These are phyloP conservation scores for Coenonympha arcania DNA, from an alignment of 2,888 invertebrate genomes.

Conservation along the genomic window DNA sequence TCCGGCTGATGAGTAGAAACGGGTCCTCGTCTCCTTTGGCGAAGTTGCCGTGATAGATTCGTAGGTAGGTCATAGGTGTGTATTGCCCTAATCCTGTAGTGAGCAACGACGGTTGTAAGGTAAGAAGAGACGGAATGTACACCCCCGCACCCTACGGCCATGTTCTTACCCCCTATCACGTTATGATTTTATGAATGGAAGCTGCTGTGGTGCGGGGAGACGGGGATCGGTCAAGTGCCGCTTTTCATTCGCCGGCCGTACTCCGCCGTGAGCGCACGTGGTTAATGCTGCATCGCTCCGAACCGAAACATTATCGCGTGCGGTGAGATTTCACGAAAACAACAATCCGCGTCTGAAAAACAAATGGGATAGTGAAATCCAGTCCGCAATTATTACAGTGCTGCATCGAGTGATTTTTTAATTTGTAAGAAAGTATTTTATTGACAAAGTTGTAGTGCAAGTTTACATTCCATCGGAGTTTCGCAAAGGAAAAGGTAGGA, in stretches of 20 bases:
- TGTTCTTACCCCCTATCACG: conserved; percentile 57
- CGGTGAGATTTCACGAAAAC: conserved; percentile 62
- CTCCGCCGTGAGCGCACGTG: conserved; percentile 45
- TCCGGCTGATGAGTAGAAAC: no score
- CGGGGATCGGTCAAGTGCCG: conserved; percentile 32
- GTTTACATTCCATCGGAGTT: conserved; percentile 45
- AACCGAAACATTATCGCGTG: conserved; percentile 52
- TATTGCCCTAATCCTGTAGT: no score
- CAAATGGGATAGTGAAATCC: conserved; percentile 69
- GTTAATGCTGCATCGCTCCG: conserved; percentile 29
- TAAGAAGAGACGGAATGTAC: no score
- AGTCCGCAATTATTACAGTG: conserved; percentile 39
- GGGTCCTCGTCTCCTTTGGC: no score
- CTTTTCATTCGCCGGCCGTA: conserved; percentile 60
- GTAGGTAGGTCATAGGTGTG: no score
- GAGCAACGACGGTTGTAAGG: no score
- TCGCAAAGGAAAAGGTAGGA: conserved; percentile 46
- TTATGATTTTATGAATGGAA: conserved; percentile 71
- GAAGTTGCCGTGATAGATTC: no score
- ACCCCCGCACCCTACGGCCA: conserved; percentile 41
- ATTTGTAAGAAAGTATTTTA: conserved; percentile 39
- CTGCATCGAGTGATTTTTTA: conserved; percentile 41
- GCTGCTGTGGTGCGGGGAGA: conserved; percentile 37
- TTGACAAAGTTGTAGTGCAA: conserved; percentile 41
- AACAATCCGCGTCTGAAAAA: conserved; percentile 48